Conservation (phyloP, 2,797 vertebrate genomes). For the Microctenopoma steveboyesi region DNA sequence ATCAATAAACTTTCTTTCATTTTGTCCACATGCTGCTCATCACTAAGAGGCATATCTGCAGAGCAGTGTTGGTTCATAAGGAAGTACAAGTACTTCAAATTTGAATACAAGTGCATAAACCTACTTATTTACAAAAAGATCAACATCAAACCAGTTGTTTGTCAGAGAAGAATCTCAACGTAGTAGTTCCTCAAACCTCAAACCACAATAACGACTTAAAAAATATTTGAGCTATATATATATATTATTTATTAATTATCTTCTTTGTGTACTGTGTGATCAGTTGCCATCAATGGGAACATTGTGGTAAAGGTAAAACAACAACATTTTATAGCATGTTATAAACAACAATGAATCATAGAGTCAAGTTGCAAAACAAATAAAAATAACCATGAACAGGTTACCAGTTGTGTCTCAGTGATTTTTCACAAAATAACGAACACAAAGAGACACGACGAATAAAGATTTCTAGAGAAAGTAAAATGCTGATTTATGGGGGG, state of each 20-base stretch:
- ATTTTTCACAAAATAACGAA: conserved; percentile 15
- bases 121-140: conserved; percentile 7
- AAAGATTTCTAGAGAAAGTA: not conserved
- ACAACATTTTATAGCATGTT: conserved; percentile 13
- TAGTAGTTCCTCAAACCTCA: not conserved
- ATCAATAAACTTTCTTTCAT: not conserved
- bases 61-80: too few species aligned
- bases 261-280: not conserved
- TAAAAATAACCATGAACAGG: conserved; percentile 24
- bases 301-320: not conserved
- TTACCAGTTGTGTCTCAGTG: conserved; percentile 4
- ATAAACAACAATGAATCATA: conserved; percentile 23
- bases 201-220: conserved; percentile 10
- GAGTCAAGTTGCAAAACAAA: conserved; percentile 15
- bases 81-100: not conserved
- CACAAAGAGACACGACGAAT: not conserved
- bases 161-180: not conserved
- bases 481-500: conserved; percentile 3
- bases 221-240: not conserved
- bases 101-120: not conserved
- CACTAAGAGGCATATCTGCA: not conserved
- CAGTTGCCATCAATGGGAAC: conserved; percentile 21
- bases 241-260: conserved; percentile 25
- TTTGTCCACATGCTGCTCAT: not conserved
- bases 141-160: conserved; percentile 1